Evolutionary conservation across 1,140 invertebrate genomes (phyloP), one percentile per base, ranked within the genome.

Genomic region (Atta texana): DNA sequence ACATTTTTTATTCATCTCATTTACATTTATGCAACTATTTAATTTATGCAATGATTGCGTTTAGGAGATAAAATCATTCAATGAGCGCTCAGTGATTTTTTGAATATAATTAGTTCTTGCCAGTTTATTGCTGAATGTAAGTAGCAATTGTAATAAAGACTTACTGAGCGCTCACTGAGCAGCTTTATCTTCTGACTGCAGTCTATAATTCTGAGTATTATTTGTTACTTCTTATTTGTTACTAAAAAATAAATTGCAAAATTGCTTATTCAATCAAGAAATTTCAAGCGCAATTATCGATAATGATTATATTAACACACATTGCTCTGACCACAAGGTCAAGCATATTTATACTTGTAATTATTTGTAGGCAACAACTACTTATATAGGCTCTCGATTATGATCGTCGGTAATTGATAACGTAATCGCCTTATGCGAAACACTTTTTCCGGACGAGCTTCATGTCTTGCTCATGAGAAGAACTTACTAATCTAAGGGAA

Each of bases 371-470:
- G 8, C 55, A 49, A 31, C 34, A 16, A 63, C 39, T 69, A 69
- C 28, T 24, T 51, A 49, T 51, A 49, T 69, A 51, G 44, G 4
- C 8, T 34, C 53, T 28, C 24, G 18, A 31, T 51, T 55, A 55
- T 51, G 68, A 16, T 59, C 24, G 68, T 1, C 34, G 6, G 12
- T 74, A 24, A 49, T 69, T 55, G 80, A 84, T 84, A 84, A 84
- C 39, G 28, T 2, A 18, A 39, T 72, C 39, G 39, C 57, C 51
- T 80, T 18, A 16, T 12, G 53, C 39, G 4, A 28, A 34, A 84
- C 24, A 10, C 31, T 71, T 28, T 68, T 81, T 21, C 44, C n/a
- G 39, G 21, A 24, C 24, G 28, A 3, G 8, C 28, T 34, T 44
- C 1, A 21, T 24, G 16, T 63, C 57, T 49, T 12, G 4, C 21